phyloP scores from a whole-genome alignment of 2,113 vertebrate species.

The Nothobranchius furzeri region DNA sequence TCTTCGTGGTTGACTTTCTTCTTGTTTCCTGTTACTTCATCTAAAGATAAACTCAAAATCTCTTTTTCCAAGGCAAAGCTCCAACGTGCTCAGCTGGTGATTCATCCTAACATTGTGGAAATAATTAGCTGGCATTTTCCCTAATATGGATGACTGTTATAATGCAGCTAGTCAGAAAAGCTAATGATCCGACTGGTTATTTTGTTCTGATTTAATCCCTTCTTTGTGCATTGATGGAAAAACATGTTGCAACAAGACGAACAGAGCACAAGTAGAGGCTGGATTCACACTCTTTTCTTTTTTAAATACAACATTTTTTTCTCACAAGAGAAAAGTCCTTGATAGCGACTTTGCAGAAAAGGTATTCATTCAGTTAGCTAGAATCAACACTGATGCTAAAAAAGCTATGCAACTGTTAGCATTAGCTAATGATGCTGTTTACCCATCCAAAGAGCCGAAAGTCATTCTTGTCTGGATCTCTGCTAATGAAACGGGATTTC shows the following conservation, averaged over 20 bases:
- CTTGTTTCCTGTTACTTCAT: not conserved
- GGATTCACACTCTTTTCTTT: not conserved
- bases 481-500: not conserved
- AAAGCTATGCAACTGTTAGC: not conserved
- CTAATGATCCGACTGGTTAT: slow-evolving; percentile 1
- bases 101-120: slow-evolving; percentile 1
- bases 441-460: not conserved
- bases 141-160: not conserved
- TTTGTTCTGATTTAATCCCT: slow-evolving; percentile 7
- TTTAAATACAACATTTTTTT: not conserved
- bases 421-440: not conserved
- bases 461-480: not conserved
- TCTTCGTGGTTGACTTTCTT: too few species aligned
- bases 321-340: not conserved
- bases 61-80: not conserved
- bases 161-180: not conserved
- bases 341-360: too few species aligned
- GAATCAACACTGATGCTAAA: too few species aligned
- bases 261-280: not conserved
- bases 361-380: too few species aligned
- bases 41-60: not conserved
- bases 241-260: slow-evolving; percentile 7
- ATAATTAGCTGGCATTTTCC: not conserved
- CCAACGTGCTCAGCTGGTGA: not conserved
- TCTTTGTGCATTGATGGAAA: not conserved